Conservation (phyloP, 2,888 invertebrate species). For the Campoletis raptor region DNA sequence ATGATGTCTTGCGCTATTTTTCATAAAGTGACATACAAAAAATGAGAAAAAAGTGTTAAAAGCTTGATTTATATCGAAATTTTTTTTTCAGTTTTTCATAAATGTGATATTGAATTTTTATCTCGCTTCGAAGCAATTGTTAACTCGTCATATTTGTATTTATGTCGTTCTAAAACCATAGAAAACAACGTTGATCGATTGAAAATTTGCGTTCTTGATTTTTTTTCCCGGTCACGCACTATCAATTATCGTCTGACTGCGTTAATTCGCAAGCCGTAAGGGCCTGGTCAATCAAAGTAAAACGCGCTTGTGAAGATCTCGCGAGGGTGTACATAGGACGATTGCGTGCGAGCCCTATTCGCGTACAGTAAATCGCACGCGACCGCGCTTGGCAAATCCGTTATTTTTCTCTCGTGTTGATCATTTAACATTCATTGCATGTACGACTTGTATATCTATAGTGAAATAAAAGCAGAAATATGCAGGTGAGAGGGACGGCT, state of each 20-base stretch:
- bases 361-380: conserved; percentile 45
- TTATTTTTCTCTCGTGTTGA: neutral
- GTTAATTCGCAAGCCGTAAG: conserved; percentile 35
- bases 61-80: neutral
- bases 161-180: neutral
- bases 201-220: neutral
- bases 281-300: conserved; percentile 37
- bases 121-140: neutral
- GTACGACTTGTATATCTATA: neutral
- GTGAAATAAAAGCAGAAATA: neutral
- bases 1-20: conserved; percentile 80
- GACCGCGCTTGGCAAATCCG: conserved; percentile 44
- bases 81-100: neutral
- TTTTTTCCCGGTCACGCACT: neutral
- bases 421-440: conserved; percentile 16
- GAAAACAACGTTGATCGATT: neutral
- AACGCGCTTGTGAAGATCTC: conserved; percentile 42
- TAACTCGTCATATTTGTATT: neutral
- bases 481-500: neutral
- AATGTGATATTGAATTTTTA: neutral
- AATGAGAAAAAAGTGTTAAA: neutral
- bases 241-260: conserved; percentile 45
- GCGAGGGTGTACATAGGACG: conserved; percentile 27
- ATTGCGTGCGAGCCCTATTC: conserved; percentile 55
- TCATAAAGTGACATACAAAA: neutral